These are phyloP conservation scores for Mizuhopecten yessoensis DNA, from an alignment of 1,140 invertebrate species.

Conservation along the genomic window DNA sequence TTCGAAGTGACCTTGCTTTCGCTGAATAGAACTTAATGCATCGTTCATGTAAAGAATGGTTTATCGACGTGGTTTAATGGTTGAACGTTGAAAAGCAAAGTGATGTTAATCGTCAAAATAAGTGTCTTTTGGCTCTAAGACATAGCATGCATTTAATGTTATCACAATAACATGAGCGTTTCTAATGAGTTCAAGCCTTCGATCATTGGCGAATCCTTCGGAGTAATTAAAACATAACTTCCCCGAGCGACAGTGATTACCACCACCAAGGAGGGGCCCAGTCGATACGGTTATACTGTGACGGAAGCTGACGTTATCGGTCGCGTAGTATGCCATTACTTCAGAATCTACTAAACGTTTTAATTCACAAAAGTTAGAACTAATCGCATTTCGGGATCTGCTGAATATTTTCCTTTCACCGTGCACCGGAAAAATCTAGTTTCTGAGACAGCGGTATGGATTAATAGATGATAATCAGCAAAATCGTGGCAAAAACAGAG, in stretches of 20 bases:
- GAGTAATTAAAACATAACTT: slow-evolving; percentile 19
- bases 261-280: neutral
- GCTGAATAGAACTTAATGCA: neutral
- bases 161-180: neutral
- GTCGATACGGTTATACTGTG: neutral
- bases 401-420: slow-evolving; percentile 4
- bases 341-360: slow-evolving; percentile 24
- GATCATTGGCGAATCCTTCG: neutral
- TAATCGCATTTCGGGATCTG: slow-evolving; percentile 16
- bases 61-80: neutral
- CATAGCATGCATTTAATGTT: neutral
- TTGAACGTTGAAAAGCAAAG: neutral
- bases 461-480: neutral
- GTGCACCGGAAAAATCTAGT: neutral
- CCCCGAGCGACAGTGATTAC: slow-evolving; percentile 13
- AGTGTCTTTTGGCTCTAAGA: neutral
- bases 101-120: neutral
- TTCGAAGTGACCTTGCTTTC: too few relatives aligned
- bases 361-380: slow-evolving; percentile 19
- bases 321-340: neutral
- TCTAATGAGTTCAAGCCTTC: slow-evolving; percentile 11
- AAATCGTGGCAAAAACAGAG: neutral
- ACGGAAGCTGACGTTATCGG: neutral
- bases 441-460: neutral
- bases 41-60: neutral